A percentile compares a stretch with the other conserved stretches of the same genome.
Evolutionary conservation across 2,113 vertebrate genomes (phyloP).

Genomic region (Chinchilla lanigera): DNA sequence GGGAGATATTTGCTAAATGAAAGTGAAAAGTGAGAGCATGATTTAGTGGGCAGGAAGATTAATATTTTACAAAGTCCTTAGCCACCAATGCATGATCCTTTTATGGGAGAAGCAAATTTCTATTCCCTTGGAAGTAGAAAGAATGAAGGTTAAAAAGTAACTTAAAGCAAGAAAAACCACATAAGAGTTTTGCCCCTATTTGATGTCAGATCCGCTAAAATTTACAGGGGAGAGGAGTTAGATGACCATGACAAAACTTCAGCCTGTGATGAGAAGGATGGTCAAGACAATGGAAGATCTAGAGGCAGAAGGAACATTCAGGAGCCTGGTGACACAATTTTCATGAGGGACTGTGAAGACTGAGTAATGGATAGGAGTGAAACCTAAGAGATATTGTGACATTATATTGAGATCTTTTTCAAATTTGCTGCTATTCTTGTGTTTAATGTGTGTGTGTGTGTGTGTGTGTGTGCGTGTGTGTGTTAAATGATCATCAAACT

Average conservation of each 20-base stretch:
- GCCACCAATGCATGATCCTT: background rate
- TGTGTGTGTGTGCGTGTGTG: too few relatives aligned
- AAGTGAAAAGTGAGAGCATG: background rate
- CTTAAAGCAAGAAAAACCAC: background rate
- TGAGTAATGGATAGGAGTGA: background rate
- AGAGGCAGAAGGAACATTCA: background rate
- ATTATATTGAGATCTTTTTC: background rate
- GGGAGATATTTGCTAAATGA: background rate
- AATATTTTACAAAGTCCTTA: background rate
- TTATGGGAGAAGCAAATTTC: background rate
- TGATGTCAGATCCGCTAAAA: background rate
- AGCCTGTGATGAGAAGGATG: background rate
- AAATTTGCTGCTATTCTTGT: background rate
- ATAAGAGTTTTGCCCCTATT: background rate
- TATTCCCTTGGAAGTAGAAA: background rate
- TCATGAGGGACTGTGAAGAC: background rate
- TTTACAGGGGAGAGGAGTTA: background rate
- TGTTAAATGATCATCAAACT: background rate
- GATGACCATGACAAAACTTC: background rate
- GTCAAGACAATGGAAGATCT: background rate
- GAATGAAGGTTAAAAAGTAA: background rate
- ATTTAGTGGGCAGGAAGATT: background rate
- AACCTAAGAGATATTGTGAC: background rate
- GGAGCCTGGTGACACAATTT: background rate
- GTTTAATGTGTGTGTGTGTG: background rate